Evolutionary conservation across 2,113 vertebrate genomes (phyloP).

Genomic region (Cercocebus atys): DNA sequence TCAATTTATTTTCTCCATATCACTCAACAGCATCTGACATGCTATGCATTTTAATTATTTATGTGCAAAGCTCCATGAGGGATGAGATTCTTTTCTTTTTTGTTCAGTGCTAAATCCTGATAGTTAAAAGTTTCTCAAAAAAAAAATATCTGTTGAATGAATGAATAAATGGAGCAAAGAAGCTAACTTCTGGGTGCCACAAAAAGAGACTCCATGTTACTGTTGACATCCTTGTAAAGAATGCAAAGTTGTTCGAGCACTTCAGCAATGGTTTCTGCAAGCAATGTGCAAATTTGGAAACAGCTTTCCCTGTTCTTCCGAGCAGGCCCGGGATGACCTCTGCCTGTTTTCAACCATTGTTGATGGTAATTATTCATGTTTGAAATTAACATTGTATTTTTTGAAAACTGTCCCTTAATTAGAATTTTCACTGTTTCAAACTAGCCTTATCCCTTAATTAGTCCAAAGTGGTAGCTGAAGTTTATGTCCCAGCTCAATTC

Average conservation of each 20-base stretch:
- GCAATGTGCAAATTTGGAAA: neutral
- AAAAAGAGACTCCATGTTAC: neutral
- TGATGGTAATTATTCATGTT: neutral
- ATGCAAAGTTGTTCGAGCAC: neutral
- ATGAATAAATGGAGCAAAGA: neutral
- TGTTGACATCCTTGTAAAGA: neutral
- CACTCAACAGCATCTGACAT: neutral
- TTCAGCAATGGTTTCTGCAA: neutral
- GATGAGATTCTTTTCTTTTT: neutral
- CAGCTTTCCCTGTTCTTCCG: neutral
- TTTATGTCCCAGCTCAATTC: neutral
- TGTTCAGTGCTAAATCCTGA: neutral
- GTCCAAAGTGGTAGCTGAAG: neutral
- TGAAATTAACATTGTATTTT: neutral
- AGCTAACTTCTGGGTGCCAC: neutral
- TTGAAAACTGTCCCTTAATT: neutral
- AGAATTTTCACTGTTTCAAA: conserved; percentile 21
- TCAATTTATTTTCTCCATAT: neutral
- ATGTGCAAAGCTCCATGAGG: neutral
- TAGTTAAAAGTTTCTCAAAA: neutral
- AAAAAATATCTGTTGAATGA: neutral
- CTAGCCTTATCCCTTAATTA: conserved; percentile 34
- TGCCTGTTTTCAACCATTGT: neutral
- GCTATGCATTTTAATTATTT: neutral
- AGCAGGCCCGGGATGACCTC: neutral